These are phyloP conservation scores for Mesoclemmys tuberculata DNA, from an alignment of 2,113 vertebrate species.

Conservation along the genomic window DNA sequence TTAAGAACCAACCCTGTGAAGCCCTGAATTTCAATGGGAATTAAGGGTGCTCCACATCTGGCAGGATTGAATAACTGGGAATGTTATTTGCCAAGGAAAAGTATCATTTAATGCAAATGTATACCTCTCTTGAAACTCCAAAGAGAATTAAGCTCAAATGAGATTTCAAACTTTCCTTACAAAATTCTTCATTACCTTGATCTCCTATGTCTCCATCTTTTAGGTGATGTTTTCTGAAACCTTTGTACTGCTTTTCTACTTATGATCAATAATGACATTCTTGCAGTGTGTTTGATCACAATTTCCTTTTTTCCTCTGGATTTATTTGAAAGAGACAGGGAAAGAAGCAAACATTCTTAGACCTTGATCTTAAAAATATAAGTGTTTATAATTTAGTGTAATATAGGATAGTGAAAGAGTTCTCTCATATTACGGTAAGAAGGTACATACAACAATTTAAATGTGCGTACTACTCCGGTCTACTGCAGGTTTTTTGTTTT, in stretches of 20 bases:
- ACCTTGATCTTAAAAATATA: background rate
- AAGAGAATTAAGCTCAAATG: slow-evolving; percentile 3
- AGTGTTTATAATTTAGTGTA: background rate
- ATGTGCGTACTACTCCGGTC: background rate
- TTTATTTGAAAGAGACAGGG: background rate
- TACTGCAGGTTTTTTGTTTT: background rate
- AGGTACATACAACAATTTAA: background rate
- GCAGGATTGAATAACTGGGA: background rate
- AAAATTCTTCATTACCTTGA: slow-evolving; percentile 30
- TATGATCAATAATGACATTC: background rate
- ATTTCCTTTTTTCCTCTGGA: background rate
- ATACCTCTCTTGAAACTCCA: slow-evolving; percentile 8
- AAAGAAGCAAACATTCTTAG: background rate
- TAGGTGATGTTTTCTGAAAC: slow-evolving; percentile 20
- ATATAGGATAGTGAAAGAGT: background rate
- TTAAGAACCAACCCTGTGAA: background rate
- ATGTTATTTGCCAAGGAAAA: background rate
- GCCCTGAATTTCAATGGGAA: background rate
- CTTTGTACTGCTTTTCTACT: slow-evolving; percentile 18
- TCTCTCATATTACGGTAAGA: background rate
- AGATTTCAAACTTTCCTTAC: background rate
- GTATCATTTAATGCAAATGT: background rate
- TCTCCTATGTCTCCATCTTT: slow-evolving; percentile 3
- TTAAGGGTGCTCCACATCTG: accelerated
- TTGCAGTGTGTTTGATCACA: background rate